Base-by-base conservation (phyloP, 2,113 vertebrate genomes). In the Sylvietta virens region DNA sequence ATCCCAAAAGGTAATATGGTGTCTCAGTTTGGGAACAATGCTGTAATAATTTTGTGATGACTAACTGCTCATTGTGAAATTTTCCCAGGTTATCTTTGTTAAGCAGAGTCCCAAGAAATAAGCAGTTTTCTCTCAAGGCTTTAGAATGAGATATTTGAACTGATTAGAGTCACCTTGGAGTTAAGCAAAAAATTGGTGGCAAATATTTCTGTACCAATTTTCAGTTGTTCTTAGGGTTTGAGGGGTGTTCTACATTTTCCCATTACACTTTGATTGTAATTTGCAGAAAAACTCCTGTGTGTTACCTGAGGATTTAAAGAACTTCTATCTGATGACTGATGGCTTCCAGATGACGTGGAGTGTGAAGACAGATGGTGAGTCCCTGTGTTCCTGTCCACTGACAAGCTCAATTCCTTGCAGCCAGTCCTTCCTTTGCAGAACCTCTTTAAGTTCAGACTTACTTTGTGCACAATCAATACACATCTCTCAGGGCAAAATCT, bases 301-400 rank as follows among this genome's bases (percentile, higher is more conserved):
- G 74, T 97, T 99, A 84, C 99, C 99, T 60, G 99, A 99, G 56
- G 99, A 99, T 97, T 96, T 99, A 65, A 98, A 98, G 97, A 99
- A 99, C 94, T 99, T 99, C 95, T 99, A 99, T 90, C 97, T 99
- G 77, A 99, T 99, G 94, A 99, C 98, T 0, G 99, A 99, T 94
- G 99, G 99, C 78, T 99, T 99, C 77, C 98, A 98, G 24, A 98
- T 99, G 95, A 98, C 98, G 16, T 99, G 99, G 99, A 99, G 94
- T 61, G 98, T 99, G 61, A 99, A 99, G 95, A 95, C 98, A 1
- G 99, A 99, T 81, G 98, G 99, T 99, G 96, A 97, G 98, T 97
- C 35, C 16, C 6, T 44, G 56, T 74, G 14, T 53, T 65, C 20
- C 21, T 54, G 11, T 53, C 27, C 30, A 62, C 10, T 7, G 8